Evolutionary conservation across 1,140 invertebrate genomes (phyloP), one percentile per base, ranked within the genome.

Genomic region (Venturia canescens): DNA sequence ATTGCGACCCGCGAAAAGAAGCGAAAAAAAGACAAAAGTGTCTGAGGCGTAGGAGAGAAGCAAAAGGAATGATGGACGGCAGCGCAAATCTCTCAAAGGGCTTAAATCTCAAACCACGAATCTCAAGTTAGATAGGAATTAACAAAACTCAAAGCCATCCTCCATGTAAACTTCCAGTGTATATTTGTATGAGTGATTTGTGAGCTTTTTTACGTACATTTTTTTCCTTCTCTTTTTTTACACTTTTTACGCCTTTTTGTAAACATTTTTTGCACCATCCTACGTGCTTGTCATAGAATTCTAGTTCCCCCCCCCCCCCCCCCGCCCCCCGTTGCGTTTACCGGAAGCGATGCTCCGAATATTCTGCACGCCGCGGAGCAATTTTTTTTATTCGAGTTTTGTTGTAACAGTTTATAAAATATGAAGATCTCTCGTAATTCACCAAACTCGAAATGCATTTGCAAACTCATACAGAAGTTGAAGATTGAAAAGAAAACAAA

Each of bases 91-190:
- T 63, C 23, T 63, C 21, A 26, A 63, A 4, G 60, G 60, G 60
- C 60, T 63, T 63, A 26, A 66, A 26, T 27, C 23, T 23, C 21
- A 29, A 81, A 34, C 23, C 72, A 80, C 78, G 82, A 86, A 84
- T 86, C 85, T 84, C 82, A 83, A 75, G 81, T 85, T 86, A 84
- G 79, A 79, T 83, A 66, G 80, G 74, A 84, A 82, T 79, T 79
- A 81, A 70, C 5, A 74, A 66, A 71, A 70, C 78, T 57, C 82
- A 83, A 78, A 78, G 34, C 84, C 83, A 85, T 86, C 83, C 86
- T 86, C 84, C 83, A 77, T 79, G 79, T 86, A 83, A 88, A 89
- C 88, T 89, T 89, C 87, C 88, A 89, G 86, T 89, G 87, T 87
- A 88, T 85, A 84, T 74, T 74, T 84, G 80, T 86, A 84, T 80